Evolutionary conservation across 1,140 invertebrate genomes (phyloP), one percentile per base, ranked within the genome.

Genomic region (Papilio aristodemus): DNA sequence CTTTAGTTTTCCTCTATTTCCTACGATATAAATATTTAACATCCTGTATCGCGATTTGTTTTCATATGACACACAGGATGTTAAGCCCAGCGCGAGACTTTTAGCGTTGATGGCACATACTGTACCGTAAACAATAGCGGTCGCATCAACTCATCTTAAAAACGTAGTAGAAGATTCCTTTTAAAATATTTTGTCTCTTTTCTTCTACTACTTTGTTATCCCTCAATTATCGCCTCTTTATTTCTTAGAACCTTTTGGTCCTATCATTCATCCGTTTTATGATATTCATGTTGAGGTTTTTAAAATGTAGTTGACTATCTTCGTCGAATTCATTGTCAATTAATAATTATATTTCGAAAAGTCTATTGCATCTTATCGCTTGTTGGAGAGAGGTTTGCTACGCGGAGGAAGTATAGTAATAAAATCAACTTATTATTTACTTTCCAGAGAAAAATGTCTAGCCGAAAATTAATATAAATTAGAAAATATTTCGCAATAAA

Each of bases 1-100:
- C 22, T 54, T 25, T 54, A 54, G 17, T 54, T 54, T 54, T 54
- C 46, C 46, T 54, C 46, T 58, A 58, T 58, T 58, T 36, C 57
- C 25, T 4, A 58, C 59, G 17, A 11, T 38, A 54, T 54, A 54
- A 54, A 54, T 54, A 54, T 54, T 54, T 54, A 54, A 54, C 46
- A 54, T 54, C 46, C 19, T 54, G 46, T 54, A 54, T 54, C 46
- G 19, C 11, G 19, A 54, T 54, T 54, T 54, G 46, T 54, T 54
- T 54, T 19, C 46, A 54, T 54, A 54, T 54, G 17, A 22, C 27
- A 32, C 6, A 32, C 27, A 32, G 27, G 27, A 32, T 32, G 27
- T 32, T 32, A 32, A 32, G 27, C 27, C 22, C 46, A 1, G 4
- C 2, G 46, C 2, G 22, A 22, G 22, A 19, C 19, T 22, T 54